phyloP scores from a whole-genome alignment of 2,113 vertebrate genomes.

The Papio anubis region DNA sequence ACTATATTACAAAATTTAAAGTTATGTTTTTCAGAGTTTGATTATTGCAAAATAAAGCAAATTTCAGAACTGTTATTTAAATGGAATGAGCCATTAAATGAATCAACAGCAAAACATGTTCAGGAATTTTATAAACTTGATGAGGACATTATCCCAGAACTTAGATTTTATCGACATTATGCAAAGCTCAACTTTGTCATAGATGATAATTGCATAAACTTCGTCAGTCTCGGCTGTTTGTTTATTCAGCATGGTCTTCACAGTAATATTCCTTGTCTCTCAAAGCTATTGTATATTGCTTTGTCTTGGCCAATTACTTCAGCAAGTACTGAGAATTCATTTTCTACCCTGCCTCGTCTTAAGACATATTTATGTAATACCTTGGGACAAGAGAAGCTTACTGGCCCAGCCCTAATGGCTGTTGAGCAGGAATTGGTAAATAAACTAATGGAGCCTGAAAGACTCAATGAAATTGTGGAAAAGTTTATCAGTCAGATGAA shows the following conservation, averaged over 20 bases:
- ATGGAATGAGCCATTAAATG: conserved; percentile 77
- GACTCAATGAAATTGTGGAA: conserved; percentile 67
- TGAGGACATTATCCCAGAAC: conserved; percentile 72
- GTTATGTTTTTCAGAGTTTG: conserved; percentile 76
- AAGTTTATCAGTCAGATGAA: conserved; percentile 72
- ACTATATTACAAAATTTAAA: conserved; percentile 73
- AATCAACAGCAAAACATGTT: conserved; percentile 72
- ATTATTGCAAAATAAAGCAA: conserved; percentile 75
- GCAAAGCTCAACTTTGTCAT: conserved; percentile 71
- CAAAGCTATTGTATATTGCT: conserved; percentile 67
- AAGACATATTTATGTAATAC: conserved; percentile 66
- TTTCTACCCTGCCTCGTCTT: conserved; percentile 66
- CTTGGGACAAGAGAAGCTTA: conserved; percentile 62
- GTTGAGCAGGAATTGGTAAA: conserved; percentile 74
- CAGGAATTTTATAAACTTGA: conserved; percentile 74
- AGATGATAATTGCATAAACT: conserved; percentile 43
- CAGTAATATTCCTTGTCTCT: conserved; percentile 71
- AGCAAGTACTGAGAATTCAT: conserved; percentile 47
- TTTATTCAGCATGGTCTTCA: conserved; percentile 76
- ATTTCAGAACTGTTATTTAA: conserved; percentile 75
- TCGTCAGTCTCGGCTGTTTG: conserved; percentile 58
- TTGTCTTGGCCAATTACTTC: conserved; percentile 74
- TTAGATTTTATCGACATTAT: conserved; percentile 77
- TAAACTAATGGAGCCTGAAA: conserved; percentile 72
- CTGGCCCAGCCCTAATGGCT: conserved; percentile 69